Base-by-base conservation (phyloP, 2,888 invertebrate species). In the Pandemis cinnamomeana region DNA sequence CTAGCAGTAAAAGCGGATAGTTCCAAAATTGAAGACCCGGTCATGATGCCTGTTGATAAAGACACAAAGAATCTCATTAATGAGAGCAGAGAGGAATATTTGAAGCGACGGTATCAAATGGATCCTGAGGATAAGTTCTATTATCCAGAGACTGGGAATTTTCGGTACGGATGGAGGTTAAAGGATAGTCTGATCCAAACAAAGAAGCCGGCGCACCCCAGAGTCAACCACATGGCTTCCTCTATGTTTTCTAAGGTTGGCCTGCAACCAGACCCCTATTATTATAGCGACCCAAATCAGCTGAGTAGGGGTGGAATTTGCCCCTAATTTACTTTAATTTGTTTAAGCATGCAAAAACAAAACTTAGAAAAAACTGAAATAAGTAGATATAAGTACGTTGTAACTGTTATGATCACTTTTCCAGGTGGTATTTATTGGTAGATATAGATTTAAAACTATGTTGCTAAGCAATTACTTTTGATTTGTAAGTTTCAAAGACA, bases 91-190 rank as follows among this genome's bases (percentile, higher is more conserved):
- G 48, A 51, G n/a, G 51, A 66, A 11, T 66, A 66, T 4, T 51
- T 66, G 6, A 51, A 51, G 27, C 36, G 20, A 36, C 51, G 66
- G 7, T 36, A 66, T 51, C 20, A 51, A 41, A n/a, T 51, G 7
- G 27, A 51, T 11, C 66, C 66, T 6, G 66, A 66, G 36, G 51
- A 66, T 10, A 66, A 66, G 51, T 66, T 46, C 13, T 51, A 66
- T 48, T 66, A 20, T n/a, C 48, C 66, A 48, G 36, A 66, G 51
- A n/a, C 66, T 7, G 11, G 46, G 13, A 48, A 51, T 27, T 66
- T 36, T 48, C 27, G 8, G 5, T 66, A 66, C n/a, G 66, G 66
- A 11, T 66, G 51, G 66, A 48, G 27, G 13, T 27, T 66, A 13
- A 13, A 48, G 13, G 51, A 66, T 13, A 66, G 66, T 27, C 8